A percentile compares a stretch with the other conserved stretches of the same genome.
Conservation (phyloP, 2,797 vertebrate genomes). For the Lacerta viridis region DNA sequence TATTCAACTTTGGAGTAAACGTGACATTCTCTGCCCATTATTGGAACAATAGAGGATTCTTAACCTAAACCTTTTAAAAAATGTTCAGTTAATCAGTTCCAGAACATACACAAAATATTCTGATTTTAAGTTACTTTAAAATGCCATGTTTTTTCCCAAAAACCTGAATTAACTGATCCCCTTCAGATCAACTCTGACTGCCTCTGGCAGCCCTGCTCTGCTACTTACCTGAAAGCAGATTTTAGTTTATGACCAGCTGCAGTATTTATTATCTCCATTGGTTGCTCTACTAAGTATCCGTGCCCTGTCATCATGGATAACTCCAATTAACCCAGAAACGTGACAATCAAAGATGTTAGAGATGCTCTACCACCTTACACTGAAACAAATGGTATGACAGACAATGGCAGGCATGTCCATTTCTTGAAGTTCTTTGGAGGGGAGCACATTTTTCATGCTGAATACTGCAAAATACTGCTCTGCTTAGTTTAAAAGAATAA, state of each 20-base stretch:
- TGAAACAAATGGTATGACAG: not conserved
- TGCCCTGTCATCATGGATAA: not conserved
- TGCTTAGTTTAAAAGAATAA: constrained; percentile 11
- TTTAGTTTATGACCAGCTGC: not conserved
- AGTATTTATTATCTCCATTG: not conserved
- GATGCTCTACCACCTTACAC: not conserved
- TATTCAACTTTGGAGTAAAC: constrained; percentile 21
- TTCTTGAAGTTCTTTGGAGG: constrained; percentile 8
- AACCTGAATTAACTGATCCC: not conserved
- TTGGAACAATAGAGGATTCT: constrained; percentile 21
- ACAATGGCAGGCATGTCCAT: not conserved
- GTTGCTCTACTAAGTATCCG: constrained; percentile 9
- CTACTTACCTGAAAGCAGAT: constrained; percentile 35
- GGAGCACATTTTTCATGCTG: not conserved
- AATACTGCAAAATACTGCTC: constrained; percentile 1
- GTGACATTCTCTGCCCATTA: not conserved
- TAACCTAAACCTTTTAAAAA: constrained; percentile 16
- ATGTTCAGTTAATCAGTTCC: constrained; percentile 24
- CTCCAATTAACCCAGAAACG: not conserved
- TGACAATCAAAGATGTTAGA: not conserved
- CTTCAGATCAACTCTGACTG: constrained; percentile 26
- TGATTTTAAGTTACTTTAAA: constrained; percentile 23
- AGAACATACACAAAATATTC: constrained; percentile 12
- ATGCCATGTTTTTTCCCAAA: not conserved
- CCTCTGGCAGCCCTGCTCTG: not conserved